Evolutionary conservation across 2,113 vertebrate species (phyloP), one percentile per base, ranked within the genome.

Genomic region (Typhlomys cinereus): DNA sequence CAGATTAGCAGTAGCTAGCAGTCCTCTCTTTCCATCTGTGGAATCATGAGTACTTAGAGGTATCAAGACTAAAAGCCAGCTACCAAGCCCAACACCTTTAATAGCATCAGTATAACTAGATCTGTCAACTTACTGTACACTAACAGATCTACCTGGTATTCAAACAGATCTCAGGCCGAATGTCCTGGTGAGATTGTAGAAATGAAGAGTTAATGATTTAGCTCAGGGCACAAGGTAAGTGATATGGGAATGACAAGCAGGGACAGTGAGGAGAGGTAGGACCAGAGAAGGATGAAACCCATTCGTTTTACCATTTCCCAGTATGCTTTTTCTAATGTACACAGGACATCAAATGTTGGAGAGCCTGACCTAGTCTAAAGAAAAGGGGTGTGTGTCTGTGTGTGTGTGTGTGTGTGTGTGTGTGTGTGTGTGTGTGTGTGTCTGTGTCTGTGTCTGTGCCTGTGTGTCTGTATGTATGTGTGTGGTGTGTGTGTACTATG

Each of bases 341-440:
- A 7, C 34, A 36, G 4, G 31, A 34, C 61, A 74, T 87, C 57
- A 82, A 81, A 61, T 85, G 67, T 39, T 79, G 88, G 71, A 84
- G 52, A 81, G 81, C 54, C 12, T 46, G 17, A 39, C 85, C 62
- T 89, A 71, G 66, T 64, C 61, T 48, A 90, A 67, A 21, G 20
- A 82, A 66, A n/a, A n/a, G n/a, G n/a, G n/a, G n/a, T n/a, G n/a
- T n/a, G n/a, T n/a, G n/a, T n/a, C n/a, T n/a, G n/a, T n/a, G n/a
- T n/a, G n/a, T n/a, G n/a, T n/a, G n/a, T n/a, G n/a, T n/a, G n/a
- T n/a, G n/a, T n/a, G n/a, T n/a, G n/a, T n/a, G n/a, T n/a, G n/a
- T n/a, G n/a, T n/a, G n/a, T n/a, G n/a, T n/a, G n/a, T n/a, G n/a
- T n/a, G n/a, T n/a, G n/a, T n/a, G n/a, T n/a, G n/a, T n/a, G n/a